Evolutionary conservation across 2,113 vertebrate genomes (phyloP).

Genomic region (Nesoenas mayeri): DNA sequence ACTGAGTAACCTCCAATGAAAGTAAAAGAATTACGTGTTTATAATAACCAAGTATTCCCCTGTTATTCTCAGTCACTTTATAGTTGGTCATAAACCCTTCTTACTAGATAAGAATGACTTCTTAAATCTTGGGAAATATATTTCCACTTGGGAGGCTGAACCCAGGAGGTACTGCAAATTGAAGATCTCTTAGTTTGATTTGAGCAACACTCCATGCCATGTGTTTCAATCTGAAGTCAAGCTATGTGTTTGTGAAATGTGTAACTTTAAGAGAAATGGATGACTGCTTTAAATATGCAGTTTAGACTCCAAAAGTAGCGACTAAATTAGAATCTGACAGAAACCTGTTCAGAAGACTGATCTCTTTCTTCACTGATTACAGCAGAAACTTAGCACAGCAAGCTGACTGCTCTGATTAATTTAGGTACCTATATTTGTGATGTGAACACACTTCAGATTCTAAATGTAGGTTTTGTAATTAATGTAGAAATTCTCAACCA

Average conservation of each 20-base stretch:
- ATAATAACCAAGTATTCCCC: neutral
- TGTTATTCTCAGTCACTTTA: neutral
- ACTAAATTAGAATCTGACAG: neutral
- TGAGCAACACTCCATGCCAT: neutral
- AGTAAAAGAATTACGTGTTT: neutral
- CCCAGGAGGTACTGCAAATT: neutral
- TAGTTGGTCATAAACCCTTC: neutral
- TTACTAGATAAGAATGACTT: neutral
- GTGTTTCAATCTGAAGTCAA: neutral
- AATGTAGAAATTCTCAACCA: neutral
- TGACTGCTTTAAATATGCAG: neutral
- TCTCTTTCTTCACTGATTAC: neutral
- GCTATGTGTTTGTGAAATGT: neutral
- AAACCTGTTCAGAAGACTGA: neutral
- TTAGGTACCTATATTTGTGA: neutral
- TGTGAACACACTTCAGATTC: neutral
- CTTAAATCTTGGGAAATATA: neutral
- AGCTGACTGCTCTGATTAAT: neutral
- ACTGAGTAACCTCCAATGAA: neutral
- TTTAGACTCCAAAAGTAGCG: neutral
- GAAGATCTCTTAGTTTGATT: neutral
- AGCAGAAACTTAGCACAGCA: neutral
- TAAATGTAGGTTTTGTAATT: neutral
- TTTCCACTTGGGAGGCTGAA: neutral
- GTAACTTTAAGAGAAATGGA: neutral